These are phyloP conservation scores for Macropus fuliginosus DNA, from an alignment of 2,797 vertebrate genomes.

Conservation along the genomic window DNA sequence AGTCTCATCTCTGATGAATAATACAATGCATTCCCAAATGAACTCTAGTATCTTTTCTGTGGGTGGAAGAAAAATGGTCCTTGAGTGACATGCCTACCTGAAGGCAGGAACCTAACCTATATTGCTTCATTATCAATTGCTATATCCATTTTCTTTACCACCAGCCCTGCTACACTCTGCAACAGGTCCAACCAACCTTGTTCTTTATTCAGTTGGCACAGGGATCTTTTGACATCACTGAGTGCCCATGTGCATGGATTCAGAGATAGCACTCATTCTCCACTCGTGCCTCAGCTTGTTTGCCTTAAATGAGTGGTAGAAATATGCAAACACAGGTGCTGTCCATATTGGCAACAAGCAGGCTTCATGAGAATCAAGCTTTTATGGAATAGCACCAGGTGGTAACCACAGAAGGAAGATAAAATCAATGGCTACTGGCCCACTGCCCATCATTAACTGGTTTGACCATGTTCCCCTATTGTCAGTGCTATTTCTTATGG, in stretches of 20 bases:
- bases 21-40: neutral
- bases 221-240: neutral
- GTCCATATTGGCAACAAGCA: neutral
- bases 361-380: constrained; percentile 25
- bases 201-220: neutral
- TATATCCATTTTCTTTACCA: neutral
- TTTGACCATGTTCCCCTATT: constrained; percentile 61
- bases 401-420: constrained; percentile 65
- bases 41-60: neutral
- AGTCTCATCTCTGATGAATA: neutral
- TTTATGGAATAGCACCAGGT: constrained; percentile 49
- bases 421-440: constrained; percentile 58
- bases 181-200: neutral
- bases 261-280: neutral
- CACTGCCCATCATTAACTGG: constrained; percentile 61
- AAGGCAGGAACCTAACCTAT: neutral
- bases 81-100: neutral
- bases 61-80: neutral
- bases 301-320: neutral
- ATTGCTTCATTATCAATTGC: neutral
- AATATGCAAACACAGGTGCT: constrained; percentile 52
- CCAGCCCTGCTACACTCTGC: neutral
- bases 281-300: constrained; percentile 26
- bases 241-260: neutral
- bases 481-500: constrained; percentile 50